A percentile compares a stretch with the other conserved stretches of the same genome.
These are phyloP conservation scores for Gorsachius magnificus DNA, from an alignment of 2,797 vertebrate genomes.

Conservation along the genomic window DNA sequence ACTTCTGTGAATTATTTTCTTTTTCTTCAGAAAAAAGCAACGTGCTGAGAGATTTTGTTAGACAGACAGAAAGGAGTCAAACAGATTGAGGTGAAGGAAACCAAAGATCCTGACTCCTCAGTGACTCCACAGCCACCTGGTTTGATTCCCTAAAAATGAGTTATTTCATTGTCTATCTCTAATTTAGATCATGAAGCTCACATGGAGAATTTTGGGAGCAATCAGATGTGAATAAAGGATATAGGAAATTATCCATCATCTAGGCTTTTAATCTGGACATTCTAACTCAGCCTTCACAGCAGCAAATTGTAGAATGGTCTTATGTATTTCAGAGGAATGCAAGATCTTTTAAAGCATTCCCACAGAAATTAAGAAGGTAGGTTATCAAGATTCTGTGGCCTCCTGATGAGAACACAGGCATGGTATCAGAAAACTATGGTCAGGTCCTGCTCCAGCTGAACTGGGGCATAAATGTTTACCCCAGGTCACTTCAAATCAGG, in stretches of 20 bases:
- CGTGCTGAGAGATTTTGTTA: not conserved
- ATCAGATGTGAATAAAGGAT: not conserved
- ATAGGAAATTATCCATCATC: not conserved
- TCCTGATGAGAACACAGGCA: not conserved
- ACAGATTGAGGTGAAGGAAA: not conserved
- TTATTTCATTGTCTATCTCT: not conserved
- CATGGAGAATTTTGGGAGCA: not conserved
- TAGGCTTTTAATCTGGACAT: not conserved
- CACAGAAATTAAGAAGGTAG: not conserved
- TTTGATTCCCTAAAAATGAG: not conserved
- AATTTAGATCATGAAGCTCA: not conserved
- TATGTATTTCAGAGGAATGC: not conserved
- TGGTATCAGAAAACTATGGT: not conserved
- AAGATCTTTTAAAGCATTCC: not conserved
- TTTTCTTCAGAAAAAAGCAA: not conserved
- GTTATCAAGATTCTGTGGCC: not conserved
- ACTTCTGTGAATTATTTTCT: not conserved
- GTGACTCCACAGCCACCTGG: not conserved
- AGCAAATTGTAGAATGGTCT: not conserved
- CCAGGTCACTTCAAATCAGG: not conserved
- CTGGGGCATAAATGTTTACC: not conserved
- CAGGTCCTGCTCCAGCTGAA: not conserved
- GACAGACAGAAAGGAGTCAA: not conserved
- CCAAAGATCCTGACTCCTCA: not conserved
- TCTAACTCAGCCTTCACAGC: not conserved